Conservation (phyloP, 2,888 invertebrate genomes). For the Epistrophella euchroma region DNA sequence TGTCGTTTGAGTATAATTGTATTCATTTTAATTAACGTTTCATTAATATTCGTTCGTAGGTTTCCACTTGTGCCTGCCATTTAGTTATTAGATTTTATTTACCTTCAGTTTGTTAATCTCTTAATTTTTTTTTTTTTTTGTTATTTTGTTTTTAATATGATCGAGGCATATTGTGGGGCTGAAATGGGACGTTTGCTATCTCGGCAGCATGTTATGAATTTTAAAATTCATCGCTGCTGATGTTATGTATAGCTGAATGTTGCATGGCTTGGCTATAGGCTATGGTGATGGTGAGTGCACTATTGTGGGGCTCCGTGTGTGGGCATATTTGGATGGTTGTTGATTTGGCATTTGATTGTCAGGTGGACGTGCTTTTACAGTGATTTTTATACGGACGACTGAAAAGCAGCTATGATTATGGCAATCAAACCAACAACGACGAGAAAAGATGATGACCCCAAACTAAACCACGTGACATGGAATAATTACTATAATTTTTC, state of each 20-base stretch:
- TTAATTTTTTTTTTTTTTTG: constrained; percentile 29
- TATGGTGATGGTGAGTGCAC: too few species aligned
- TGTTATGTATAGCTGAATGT: background rate
- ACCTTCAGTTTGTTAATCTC: constrained; percentile 28
- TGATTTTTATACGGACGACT: constrained; percentile 35
- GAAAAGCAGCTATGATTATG: constrained; percentile 57
- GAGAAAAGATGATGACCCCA: constrained; percentile 44
- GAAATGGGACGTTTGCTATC: constrained; percentile 6
- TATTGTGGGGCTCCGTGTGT: constrained; percentile 51
- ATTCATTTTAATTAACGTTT: constrained; percentile 62
- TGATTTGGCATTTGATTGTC: constrained; percentile 58
- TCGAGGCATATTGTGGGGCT: constrained; percentile 9
- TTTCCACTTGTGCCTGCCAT: constrained; percentile 21
- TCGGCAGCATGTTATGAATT: constrained; percentile 61
- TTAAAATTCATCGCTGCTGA: constrained; percentile 40
- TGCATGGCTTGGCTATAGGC: constrained; percentile 10
- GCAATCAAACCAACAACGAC: constrained; percentile 26
- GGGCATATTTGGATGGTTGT: constrained; percentile 58
- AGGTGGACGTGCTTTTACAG: constrained; percentile 60
- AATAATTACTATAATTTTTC: constrained; percentile 45
- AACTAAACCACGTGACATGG: constrained; percentile 41
- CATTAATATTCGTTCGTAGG: constrained; percentile 55
- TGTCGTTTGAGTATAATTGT: constrained; percentile 61
- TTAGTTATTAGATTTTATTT: constrained; percentile 47
- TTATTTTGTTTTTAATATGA: constrained; percentile 32